Conservation (phyloP, 2,797 vertebrate genomes). For the Pangasius macronema region DNA sequence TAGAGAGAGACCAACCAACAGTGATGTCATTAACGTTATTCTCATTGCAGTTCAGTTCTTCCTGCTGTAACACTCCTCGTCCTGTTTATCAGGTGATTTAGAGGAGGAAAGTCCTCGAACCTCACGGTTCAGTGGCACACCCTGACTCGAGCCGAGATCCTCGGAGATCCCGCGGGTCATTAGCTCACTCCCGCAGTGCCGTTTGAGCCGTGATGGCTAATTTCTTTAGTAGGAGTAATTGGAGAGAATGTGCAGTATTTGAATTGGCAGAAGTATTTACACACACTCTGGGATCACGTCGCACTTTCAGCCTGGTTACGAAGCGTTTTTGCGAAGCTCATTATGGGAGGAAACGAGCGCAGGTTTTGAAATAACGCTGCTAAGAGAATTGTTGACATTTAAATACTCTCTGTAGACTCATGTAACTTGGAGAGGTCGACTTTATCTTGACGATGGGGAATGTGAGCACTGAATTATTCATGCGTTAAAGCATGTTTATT, state of each 20-base stretch:
- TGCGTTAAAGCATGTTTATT: slow-evolving; percentile 10
- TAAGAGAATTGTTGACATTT: not conserved
- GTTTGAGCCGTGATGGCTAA: not conserved
- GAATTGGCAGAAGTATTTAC: not conserved
- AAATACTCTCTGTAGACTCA: not conserved
- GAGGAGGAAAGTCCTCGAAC: not conserved
- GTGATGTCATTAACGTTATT: not conserved
- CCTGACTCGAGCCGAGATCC: not conserved
- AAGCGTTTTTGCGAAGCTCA: not conserved
- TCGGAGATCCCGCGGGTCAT: not conserved
- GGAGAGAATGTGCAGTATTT: not conserved
- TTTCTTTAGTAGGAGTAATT: not conserved
- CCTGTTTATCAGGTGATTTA: not conserved
- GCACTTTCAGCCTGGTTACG: not conserved
- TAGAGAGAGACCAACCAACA: not conserved
- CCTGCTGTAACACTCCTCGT: not conserved
- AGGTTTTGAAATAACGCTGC: not conserved
- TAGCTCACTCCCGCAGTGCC: not conserved
- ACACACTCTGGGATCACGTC: not conserved
- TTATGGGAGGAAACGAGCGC: not conserved
- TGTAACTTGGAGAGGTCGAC: not conserved
- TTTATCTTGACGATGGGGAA: not conserved
- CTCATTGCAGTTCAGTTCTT: not conserved
- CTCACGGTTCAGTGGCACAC: not conserved
- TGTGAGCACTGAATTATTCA: not conserved